Conservation (phyloP, 2,888 invertebrate species). For the Calameuta filiformis region DNA sequence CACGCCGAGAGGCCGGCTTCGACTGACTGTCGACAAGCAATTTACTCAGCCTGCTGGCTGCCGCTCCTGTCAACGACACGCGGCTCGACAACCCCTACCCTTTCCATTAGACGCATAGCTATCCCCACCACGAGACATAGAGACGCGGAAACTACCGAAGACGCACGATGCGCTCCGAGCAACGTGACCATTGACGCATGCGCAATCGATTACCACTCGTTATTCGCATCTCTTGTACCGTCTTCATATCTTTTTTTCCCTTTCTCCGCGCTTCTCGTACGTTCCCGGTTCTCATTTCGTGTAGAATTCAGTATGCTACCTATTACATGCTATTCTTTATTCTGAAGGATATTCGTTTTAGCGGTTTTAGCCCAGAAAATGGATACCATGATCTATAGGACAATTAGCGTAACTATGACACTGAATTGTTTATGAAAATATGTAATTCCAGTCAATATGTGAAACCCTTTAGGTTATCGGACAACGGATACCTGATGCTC, state of each 20-base stretch:
- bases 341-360: not conserved
- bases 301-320: not conserved
- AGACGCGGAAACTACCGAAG: not conserved
- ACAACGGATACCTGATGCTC: not conserved
- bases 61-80: constrained; percentile 49
- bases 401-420: not conserved
- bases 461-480: not conserved
- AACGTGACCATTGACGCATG: not conserved
- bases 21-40: constrained; percentile 35
- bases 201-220: not conserved
- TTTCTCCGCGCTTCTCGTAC: not conserved
- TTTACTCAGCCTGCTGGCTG: constrained; percentile 32
- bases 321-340: not conserved
- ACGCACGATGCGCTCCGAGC: not conserved
- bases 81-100: constrained; percentile 32
- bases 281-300: not conserved
- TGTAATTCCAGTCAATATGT: not conserved
- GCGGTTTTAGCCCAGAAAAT: not conserved
- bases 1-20: constrained; percentile 50
- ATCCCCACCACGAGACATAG: not conserved
- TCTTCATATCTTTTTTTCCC: not conserved
- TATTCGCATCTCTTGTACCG: not conserved
- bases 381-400: not conserved
- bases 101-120: not conserved
- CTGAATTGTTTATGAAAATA: not conserved